These are phyloP conservation scores for Lycopodina hypogea DNA, from an alignment of 37 sponge, comb jelly and placozoan species.

Conservation along the genomic window DNA sequence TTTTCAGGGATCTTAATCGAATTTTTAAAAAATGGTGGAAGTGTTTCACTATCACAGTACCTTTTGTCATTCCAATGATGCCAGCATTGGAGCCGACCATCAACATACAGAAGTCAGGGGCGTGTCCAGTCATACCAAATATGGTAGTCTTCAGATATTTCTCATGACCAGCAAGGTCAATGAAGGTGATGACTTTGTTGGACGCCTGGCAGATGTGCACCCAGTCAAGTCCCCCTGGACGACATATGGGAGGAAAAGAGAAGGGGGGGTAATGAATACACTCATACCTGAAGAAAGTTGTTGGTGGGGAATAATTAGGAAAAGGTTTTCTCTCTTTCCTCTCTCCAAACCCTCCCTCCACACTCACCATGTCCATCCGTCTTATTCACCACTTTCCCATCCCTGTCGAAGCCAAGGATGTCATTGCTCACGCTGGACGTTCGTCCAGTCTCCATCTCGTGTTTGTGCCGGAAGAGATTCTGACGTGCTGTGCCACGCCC, in stretches of 20 bases:
- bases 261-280: no score
- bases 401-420: conserved; percentile 92
- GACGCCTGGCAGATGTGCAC: conserved; percentile 81
- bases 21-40: no score
- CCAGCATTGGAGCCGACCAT: conserved; percentile 97
- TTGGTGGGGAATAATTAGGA: no score
- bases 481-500: conserved; percentile 91
- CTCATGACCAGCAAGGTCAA: conserved; percentile 97
- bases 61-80: conserved; percentile 92
- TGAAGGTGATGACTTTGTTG: conserved; percentile 96
- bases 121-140: conserved; percentile 99
- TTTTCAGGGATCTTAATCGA: no score
- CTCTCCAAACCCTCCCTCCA: no score
- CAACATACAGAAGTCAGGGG: conserved; percentile 99
- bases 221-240: conserved; percentile 84
- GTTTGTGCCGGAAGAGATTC: conserved; percentile 97
- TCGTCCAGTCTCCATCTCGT: conserved; percentile 94
- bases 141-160: conserved; percentile 96
- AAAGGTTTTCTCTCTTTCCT: no score
- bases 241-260: not conserved
- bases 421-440: conserved; percentile 98
- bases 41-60: conserved; percentile 12
- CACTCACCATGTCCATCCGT: conserved; percentile 80
- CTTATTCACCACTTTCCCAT: conserved; percentile 85
- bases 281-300: no score